Evolutionary conservation across 2,113 vertebrate genomes (phyloP).

Genomic region (Chrysochloris asiatica): DNA sequence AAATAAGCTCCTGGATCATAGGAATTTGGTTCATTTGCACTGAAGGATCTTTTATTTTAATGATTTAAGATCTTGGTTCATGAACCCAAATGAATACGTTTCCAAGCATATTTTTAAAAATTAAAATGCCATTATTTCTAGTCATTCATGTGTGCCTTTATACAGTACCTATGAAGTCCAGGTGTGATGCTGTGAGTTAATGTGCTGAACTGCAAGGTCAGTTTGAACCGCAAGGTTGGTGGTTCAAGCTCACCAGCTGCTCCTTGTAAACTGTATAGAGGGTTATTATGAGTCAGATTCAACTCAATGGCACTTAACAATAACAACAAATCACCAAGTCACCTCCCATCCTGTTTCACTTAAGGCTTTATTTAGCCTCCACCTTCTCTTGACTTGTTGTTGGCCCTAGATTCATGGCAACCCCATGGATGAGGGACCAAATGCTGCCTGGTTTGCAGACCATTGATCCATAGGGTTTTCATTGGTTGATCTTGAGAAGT

Average conservation of each 20-base stretch:
- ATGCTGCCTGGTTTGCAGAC: neutral
- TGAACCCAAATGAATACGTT: slow-evolving; percentile 16
- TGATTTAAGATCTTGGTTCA: slow-evolving; percentile 49
- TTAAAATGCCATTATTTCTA: slow-evolving; percentile 13
- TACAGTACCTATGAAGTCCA: neutral
- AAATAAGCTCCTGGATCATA: slow-evolving; percentile 13
- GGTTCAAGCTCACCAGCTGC: too few species aligned
- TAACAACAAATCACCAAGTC: too few species aligned
- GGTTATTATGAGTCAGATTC: too few species aligned
- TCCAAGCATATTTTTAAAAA: slow-evolving; percentile 32
- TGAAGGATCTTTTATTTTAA: slow-evolving; percentile 20
- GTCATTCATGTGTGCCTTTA: neutral
- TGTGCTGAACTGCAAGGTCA: too few species aligned
- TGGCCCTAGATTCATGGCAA: neutral
- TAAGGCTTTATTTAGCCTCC: neutral
- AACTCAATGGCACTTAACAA: too few species aligned
- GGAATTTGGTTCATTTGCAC: slow-evolving; percentile 41
- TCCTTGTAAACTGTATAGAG: too few species aligned
- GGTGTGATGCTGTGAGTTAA: too few species aligned
- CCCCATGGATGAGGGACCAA: neutral
- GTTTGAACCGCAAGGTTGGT: too few species aligned
- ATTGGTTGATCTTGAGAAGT: neutral
- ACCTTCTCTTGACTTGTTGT: neutral
- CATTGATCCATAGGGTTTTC: neutral
- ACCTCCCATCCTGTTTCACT: neutral